Evolutionary conservation across 2,113 vertebrate genomes (phyloP).

Genomic region (Calypte anna): DNA sequence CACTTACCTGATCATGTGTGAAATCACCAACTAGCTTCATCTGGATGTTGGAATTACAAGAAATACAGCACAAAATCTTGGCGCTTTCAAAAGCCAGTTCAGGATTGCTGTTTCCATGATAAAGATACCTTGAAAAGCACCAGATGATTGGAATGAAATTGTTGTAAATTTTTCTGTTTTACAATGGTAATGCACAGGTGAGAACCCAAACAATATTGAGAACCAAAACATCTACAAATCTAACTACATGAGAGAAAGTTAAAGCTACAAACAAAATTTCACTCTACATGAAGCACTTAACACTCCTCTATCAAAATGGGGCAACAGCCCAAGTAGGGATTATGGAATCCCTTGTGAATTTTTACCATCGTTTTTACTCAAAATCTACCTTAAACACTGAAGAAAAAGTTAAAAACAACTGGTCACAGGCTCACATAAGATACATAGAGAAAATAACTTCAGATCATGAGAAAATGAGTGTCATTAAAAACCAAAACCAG

Average conservation of each 20-base stretch:
- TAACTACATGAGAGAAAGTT: not conserved
- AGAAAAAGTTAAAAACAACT: not conserved
- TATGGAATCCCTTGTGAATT: not conserved
- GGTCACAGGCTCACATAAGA: not conserved
- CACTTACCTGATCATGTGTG: constrained; percentile 90
- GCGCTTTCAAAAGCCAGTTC: constrained; percentile 94
- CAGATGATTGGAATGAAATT: not conserved
- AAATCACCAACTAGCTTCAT: constrained; percentile 94
- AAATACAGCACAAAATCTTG: constrained; percentile 93
- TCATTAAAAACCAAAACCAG: not conserved
- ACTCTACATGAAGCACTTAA: not conserved
- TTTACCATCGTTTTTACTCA: not conserved
- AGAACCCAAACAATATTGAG: not conserved
- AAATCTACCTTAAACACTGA: not conserved
- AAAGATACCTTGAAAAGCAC: constrained; percentile 86
- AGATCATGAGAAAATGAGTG: not conserved
- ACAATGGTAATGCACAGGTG: not conserved
- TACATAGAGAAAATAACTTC: not conserved
- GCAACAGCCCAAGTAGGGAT: not conserved
- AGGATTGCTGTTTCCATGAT: constrained; percentile 90
- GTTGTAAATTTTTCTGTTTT: not conserved
- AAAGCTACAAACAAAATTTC: not conserved
- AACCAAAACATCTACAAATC: not conserved
- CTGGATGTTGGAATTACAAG: constrained; percentile 94
- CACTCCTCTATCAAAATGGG: not conserved